Evolutionary conservation across 2,113 vertebrate species (phyloP).

Genomic region (Puntigrus tetrazona): DNA sequence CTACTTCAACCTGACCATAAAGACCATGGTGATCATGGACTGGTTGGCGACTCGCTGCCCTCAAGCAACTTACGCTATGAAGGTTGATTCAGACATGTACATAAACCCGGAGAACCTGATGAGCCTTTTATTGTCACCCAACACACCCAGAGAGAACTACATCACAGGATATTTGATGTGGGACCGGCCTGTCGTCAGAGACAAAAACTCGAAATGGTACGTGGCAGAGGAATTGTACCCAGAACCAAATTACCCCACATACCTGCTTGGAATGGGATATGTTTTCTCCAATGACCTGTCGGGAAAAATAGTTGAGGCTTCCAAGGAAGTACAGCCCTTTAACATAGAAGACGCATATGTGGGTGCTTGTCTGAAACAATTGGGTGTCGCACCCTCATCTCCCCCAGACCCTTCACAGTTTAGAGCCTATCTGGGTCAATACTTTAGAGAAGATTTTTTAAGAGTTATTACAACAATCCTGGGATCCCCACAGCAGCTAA

Average conservation of each 20-base stretch:
- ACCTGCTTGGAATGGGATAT: conserved; percentile 91
- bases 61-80: conserved; percentile 84
- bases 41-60: conserved; percentile 77
- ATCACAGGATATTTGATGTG: conserved; percentile 90
- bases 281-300: conserved; percentile 92
- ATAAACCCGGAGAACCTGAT: conserved; percentile 91
- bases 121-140: conserved; percentile 82
- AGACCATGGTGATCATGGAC: conserved; percentile 81
- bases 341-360: conserved; percentile 87
- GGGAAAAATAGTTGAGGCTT: conserved; percentile 81
- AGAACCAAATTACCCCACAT: conserved; percentile 83
- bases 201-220: conserved; percentile 89
- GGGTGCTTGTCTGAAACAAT: conserved; percentile 71
- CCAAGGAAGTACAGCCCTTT: conserved; percentile 84
- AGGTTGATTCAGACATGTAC: conserved; percentile 96
- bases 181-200: conserved; percentile 81
- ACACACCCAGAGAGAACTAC: conserved; percentile 81
- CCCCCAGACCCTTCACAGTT: conserved; percentile 55
- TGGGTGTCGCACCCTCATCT: conserved; percentile 49
- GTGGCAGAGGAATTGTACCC: conserved; percentile 87
- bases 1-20: conserved; percentile 78
- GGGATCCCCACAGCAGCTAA: conserved; percentile 57
- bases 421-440: conserved; percentile 51
- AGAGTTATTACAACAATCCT: conserved; percentile 71
- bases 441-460: conserved; percentile 56